Evolutionary conservation across 1,140 invertebrate species (phyloP), one percentile per base, ranked within the genome.

Genomic region (Babylonia areolata): DNA sequence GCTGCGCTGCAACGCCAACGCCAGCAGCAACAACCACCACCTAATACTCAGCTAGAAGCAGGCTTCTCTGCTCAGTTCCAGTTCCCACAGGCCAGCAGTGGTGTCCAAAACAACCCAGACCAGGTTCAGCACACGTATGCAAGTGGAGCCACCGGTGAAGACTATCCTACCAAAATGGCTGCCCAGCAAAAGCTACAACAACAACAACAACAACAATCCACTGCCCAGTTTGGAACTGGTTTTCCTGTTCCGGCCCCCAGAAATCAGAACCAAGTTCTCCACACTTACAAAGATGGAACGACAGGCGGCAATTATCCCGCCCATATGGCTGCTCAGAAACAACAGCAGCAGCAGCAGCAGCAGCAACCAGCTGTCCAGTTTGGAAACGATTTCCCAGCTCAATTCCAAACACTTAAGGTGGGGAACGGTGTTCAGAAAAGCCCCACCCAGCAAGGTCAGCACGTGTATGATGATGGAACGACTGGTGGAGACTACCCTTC

Each of bases 401-500:
- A 64, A 23, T 64, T 73, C 71, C 31, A 12, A 73, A 31, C 31
- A 15, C 71, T 20, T n/a, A n/a, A 73, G 20, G 33, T 37, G 11
- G 12, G 39, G 1, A 42, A 9, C 9, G 39, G 28, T 2, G 39
- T 42, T 28, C 23, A 79, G 31, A 79, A 42, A 12, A 42, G 28
- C 37, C 9, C 11, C 39, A 15, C 77, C 23, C 9, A 17, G 3
- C 64, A 33, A 35, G 71, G 6, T 35, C 31, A 15, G 35, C 71
- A 73, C 71, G 35, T 31, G 6, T 79, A 79, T 28, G 12, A 11
- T 3, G 77, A 42, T 31, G 77, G 77, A 11, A 42, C 77, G 11
- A 46, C 31, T 3, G 77, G 77, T 0, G 77, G 77, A n/a, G 77
- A 79, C 77, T 79, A 79, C 28, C 77, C 77, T n/a, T 15, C 77